phyloP scores from a whole-genome alignment of 1,140 invertebrate genomes.

The Ceratina australensis region DNA sequence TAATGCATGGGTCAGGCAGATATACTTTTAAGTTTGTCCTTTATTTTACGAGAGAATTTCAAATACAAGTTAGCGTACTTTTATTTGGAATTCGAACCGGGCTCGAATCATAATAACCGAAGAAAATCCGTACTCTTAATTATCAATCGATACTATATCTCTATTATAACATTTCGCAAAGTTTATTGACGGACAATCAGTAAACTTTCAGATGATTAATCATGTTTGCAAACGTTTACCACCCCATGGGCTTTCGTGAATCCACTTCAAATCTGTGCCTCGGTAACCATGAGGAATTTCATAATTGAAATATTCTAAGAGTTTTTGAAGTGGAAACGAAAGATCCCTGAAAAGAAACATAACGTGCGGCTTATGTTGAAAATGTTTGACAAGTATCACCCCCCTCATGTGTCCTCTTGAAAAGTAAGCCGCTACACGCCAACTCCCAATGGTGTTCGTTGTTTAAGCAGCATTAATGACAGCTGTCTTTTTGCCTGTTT shows the following conservation, averaged over 20 bases:
- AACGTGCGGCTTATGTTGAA: background rate
- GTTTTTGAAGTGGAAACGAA: background rate
- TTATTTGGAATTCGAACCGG: slow-evolving; percentile 5
- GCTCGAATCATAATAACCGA: background rate
- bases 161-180: background rate
- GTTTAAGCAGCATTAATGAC: slow-evolving; percentile 68
- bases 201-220: background rate
- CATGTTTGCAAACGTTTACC: background rate
- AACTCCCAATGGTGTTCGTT: background rate
- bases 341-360: background rate
- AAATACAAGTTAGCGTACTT: no score
- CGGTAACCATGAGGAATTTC: no score
- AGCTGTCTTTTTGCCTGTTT: slow-evolving; percentile 73
- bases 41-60: no score
- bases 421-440: background rate
- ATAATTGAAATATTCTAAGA: no score
- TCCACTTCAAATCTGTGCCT: background rate
- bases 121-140: background rate
- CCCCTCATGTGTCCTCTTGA: no score
- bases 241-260: no score
- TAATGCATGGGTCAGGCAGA: background rate
- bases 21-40: background rate
- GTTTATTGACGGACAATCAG: background rate
- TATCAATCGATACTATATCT: background rate
- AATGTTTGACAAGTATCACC: background rate